Evolutionary conservation across 2,888 invertebrate species (phyloP).

Genomic region (Caenorhabditis uteleia): DNA sequence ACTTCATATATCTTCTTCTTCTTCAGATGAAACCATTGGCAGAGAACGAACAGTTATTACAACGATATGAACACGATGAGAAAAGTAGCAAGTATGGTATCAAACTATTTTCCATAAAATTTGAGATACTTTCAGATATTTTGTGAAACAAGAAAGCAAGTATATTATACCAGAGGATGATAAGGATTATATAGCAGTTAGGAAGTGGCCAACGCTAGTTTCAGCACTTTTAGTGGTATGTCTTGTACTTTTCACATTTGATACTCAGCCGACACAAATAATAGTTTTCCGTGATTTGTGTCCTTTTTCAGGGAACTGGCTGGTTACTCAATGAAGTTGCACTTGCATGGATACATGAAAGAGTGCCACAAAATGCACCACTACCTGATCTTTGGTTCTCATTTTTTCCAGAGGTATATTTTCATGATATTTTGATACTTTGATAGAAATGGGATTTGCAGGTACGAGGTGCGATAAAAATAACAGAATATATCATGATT

Average conservation of each 20-base stretch:
- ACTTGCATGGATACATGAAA: slow-evolving; percentile 67
- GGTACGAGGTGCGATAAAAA: slow-evolving; percentile 55
- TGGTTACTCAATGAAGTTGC: slow-evolving; percentile 62
- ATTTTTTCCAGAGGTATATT: slow-evolving; percentile 57
- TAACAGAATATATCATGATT: slow-evolving; percentile 65
- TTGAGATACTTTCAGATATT: slow-evolving; percentile 13
- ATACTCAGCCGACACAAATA: slow-evolving; percentile 5
- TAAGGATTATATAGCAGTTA: slow-evolving; percentile 6
- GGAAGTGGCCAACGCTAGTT: slow-evolving; percentile 50
- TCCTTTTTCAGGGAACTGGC: slow-evolving; percentile 46
- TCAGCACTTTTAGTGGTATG: slow-evolving; percentile 44
- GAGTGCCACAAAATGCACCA: slow-evolving; percentile 60
- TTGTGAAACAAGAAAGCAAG: slow-evolving; percentile 14
- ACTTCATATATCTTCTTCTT: background rate
- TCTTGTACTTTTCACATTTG: slow-evolving; percentile 1
- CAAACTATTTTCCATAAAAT: background rate
- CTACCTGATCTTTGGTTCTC: slow-evolving; percentile 67
- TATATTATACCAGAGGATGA: slow-evolving; percentile 17
- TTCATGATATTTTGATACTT: too few species aligned
- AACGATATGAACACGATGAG: slow-evolving; percentile 33
- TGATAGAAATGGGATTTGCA: slow-evolving; percentile 5
- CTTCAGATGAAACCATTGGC: slow-evolving; percentile 30
- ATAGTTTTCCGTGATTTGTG: too few species aligned
- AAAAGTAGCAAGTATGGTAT: slow-evolving; percentile 15
- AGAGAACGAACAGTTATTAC: slow-evolving; percentile 27